Percentiles rank a stretch among this genome's conserved stretches.
Evolutionary conservation across 2,797 vertebrate genomes (phyloP).

Genomic region (Chelon auratus): DNA sequence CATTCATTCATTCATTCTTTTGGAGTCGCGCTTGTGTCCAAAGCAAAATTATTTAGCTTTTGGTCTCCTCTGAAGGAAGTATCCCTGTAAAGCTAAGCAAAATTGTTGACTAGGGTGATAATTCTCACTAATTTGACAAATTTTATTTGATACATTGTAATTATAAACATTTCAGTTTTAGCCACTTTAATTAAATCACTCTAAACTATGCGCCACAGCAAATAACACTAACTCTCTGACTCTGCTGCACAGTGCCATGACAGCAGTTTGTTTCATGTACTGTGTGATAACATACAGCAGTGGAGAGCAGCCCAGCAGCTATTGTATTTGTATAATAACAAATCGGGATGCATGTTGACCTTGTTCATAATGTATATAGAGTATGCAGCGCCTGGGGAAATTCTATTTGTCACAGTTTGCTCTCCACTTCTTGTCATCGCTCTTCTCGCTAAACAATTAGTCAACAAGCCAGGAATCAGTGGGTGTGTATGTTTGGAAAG

Average conservation of each 20-base stretch:
- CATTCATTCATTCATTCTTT: not conserved
- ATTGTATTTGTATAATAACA: constrained; percentile 31
- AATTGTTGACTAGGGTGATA: not conserved
- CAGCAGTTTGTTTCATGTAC: constrained; percentile 8
- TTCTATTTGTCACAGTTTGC: constrained; percentile 66
- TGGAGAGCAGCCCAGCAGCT: constrained; percentile 20
- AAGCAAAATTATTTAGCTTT: not conserved
- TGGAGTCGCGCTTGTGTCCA: not conserved
- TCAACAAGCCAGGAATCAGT: constrained; percentile 62
- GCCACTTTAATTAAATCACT: not conserved
- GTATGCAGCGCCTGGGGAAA: constrained; percentile 35
- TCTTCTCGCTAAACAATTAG: constrained; percentile 59
- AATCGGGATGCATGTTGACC: constrained; percentile 53
- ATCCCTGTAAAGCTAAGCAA: not conserved
- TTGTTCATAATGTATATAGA: constrained; percentile 58
- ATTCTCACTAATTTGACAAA: not conserved
- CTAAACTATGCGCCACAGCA: not conserved
- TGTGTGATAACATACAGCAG: constrained; percentile 16
- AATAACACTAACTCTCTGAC: not conserved
- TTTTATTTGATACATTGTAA: not conserved
- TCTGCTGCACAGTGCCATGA: constrained; percentile 1
- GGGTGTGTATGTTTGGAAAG: constrained; percentile 60
- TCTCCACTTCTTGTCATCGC: constrained; percentile 46
- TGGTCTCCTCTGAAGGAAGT: not conserved
- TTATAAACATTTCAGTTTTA: not conserved